Base-by-base conservation (phyloP, 2,888 invertebrate species). In the Galeruca laticollis region DNA sequence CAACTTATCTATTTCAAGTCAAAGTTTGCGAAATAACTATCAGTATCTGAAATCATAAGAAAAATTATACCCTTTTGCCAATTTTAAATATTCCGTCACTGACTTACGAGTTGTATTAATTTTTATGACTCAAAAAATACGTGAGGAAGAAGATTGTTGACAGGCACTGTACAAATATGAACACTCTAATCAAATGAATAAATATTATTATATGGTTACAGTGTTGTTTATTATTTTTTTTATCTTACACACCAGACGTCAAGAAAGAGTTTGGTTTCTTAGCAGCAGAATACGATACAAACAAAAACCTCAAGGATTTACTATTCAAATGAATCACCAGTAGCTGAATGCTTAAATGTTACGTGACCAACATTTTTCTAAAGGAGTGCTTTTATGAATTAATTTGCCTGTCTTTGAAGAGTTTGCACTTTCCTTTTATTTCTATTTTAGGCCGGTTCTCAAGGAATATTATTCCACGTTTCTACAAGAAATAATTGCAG, bases 241-340 rank as follows among this genome's bases (percentile, higher is more conserved):
- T 18, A 18, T 15, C 9, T 9, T 15, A 47, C 9, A 18, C 9
- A 2, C 6, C 8, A 18, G 8, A n/a, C 13, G 15, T 47, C 18
- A 18, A 47, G 43, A 43, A 43, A n/a, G 15, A 18, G n/a, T 15
- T 18, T 54, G 54, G 64, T 64, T 56, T 59, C 70, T 67, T 67
- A 70, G 70, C 70, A 70, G 66, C 67, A 52, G 33, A 49, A 62
- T 49, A 20, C 20, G 59, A 67, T 70, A 70, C 70, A 70, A 70
- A 70, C 70, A 70, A 26, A 61, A 33, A 21, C 57, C 33, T 56
- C 61, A 70, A 63, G 70, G 56, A 67, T 67, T 62, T 70, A 52
- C 59, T 63, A 66, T 70, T 65, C 61, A 49, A 68, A 68, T 70
- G 70, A 70, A 43, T 70, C 70, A 70, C 43, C 43, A 43, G 18